Percentiles rank a stretch among this genome's conserved stretches.
Conservation (phyloP, 2,888 invertebrate genomes). For the Pomacea canaliculata region DNA sequence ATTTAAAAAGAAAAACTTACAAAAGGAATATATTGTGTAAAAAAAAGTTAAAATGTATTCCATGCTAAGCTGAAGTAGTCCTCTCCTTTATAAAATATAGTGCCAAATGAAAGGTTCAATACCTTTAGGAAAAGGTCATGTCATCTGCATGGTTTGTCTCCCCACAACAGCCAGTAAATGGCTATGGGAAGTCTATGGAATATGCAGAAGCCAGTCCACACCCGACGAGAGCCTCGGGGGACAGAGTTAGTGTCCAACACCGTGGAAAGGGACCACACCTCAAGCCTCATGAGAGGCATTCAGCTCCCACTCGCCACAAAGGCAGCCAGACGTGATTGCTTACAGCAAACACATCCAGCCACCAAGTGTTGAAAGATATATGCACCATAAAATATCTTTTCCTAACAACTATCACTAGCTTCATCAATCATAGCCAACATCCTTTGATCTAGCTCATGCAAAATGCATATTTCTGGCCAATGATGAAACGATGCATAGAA, state of each 20-base stretch:
- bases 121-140: background rate
- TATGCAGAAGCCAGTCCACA: constrained; percentile 25
- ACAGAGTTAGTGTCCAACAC: constrained; percentile 19
- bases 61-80: no score
- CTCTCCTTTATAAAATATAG: no score
- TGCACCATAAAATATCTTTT: no score
- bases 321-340: background rate
- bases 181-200: constrained; percentile 25
- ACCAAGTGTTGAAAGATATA: background rate
- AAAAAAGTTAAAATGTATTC: no score
- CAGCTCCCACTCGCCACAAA: constrained; percentile 7
- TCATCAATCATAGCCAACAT: no score
- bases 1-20: no score
- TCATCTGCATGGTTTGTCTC: constrained; percentile 19
- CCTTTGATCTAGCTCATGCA: no score
- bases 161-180: constrained; percentile 11
- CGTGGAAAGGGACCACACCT: constrained; percentile 22
- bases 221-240: constrained; percentile 16
- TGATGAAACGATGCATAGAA: no score
- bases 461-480: no score
- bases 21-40: no score
- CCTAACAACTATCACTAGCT: no score
- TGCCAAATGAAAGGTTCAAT: no score
- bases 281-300: background rate
- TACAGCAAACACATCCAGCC: background rate